Evolutionary conservation across 2,113 vertebrate genomes (phyloP), one percentile per base, ranked within the genome.

Genomic region (Colinus virginianus): DNA sequence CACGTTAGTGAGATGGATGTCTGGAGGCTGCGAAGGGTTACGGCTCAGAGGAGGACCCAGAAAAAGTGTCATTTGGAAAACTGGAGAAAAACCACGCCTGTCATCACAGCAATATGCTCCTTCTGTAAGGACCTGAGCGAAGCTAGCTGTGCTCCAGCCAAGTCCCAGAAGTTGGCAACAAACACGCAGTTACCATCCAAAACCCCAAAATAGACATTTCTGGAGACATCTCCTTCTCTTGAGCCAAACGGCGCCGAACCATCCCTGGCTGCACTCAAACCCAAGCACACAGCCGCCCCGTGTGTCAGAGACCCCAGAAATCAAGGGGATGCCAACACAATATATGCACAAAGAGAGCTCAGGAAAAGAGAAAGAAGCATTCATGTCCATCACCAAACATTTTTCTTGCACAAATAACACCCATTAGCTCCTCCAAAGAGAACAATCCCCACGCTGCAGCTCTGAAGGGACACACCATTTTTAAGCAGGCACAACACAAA

Each of bases 211-310:
- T 28, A 55, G 28, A 5, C 5, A 58, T 58, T 58, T 58, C 12
- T 20, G 11, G 22, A 0, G 0, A 56, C 14, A 12, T 13, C 45
- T 53, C 51, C 38, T 45, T 46, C 70, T 34, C 70, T 26, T 26
- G 61, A 87, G 18, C 5, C 4, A 2, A 61, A 20, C 1, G 0
- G n/a, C 2, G 13, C 49, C 3, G 4, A 68, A 20, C 7, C 34
- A 3, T 14, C 6, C 34, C 32, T 19, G 34, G 1, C 0, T 4
- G 56, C 18, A 11, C 8, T 14, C n/a, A 23, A 40, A 40, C 51
- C 30, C 51, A 8, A 19, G 38, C 0, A 0, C 0, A 1, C 0
- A 14, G 25, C 69, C 18, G 11, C 18, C n/a, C 55, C 2, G 20
- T 6, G 23, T 23, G 48, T 30, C 51, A 7, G 8, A 9, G 30